Percentiles rank a stretch among this genome's conserved stretches.
Evolutionary conservation across 2,113 vertebrate genomes (phyloP).

Genomic region (Ammospiza nelsoni): DNA sequence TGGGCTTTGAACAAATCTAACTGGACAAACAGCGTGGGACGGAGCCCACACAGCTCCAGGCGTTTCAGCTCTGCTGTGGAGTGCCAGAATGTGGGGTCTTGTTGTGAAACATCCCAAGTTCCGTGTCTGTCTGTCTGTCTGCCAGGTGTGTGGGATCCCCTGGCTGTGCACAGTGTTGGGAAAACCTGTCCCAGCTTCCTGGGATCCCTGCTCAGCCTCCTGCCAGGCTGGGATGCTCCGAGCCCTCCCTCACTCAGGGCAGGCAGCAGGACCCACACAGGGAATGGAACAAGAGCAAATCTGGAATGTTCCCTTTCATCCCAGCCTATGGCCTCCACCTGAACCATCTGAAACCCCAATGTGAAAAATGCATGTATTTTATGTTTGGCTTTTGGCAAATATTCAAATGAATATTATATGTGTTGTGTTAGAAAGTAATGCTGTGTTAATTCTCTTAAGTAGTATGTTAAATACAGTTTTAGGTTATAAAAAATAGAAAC

Average conservation of each 20-base stretch:
- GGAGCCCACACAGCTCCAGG: not conserved
- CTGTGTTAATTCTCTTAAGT: too few relatives aligned
- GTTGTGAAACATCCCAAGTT: not conserved
- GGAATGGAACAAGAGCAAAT: not conserved
- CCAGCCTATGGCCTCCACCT: not conserved
- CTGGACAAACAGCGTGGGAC: not conserved
- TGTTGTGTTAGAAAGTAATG: too few relatives aligned
- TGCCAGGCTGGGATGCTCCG: not conserved
- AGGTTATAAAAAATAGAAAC: too few relatives aligned
- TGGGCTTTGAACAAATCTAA: not conserved
- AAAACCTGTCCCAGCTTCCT: not conserved
- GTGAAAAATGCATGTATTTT: too few relatives aligned
- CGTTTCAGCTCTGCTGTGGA: not conserved
- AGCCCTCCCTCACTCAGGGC: fast-evolving
- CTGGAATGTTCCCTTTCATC: not conserved
- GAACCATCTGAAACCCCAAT: not conserved
- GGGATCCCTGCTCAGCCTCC: not conserved
- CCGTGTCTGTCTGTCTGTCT: not conserved
- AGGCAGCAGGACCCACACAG: not conserved
- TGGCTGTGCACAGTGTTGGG: not conserved
- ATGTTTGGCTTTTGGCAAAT: too few relatives aligned
- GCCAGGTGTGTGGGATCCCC: not conserved
- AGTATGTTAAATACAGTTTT: too few relatives aligned
- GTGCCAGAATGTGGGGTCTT: not conserved
- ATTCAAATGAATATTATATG: too few relatives aligned